Evolutionary conservation across 2,888 invertebrate genomes (phyloP).

Genomic region (Drosophila birchii): DNA sequence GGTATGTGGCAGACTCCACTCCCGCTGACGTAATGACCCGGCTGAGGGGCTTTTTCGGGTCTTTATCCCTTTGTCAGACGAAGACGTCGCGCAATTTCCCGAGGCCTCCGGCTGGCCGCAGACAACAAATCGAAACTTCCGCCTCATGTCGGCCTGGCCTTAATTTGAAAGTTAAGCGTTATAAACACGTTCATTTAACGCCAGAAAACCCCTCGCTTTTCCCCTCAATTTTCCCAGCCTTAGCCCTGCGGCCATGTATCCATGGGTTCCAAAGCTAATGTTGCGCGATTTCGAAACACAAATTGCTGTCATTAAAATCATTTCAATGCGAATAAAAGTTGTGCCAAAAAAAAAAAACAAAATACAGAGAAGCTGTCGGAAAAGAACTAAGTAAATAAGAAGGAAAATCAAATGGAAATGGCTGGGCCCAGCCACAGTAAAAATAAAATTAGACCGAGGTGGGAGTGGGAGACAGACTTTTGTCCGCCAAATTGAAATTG

Average conservation of each 20-base stretch:
- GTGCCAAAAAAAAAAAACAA: constrained; percentile 47
- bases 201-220: neutral
- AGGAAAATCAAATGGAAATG: constrained; percentile 45
- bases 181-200: constrained; percentile 77
- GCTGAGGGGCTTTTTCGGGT: constrained; percentile 41
- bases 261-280: constrained; percentile 69
- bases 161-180: constrained; percentile 80
- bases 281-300: constrained; percentile 78
- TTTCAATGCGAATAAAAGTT: constrained; percentile 73
- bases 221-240: neutral
- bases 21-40: constrained; percentile 65
- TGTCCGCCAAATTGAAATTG: constrained; percentile 43
- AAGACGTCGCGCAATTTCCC: constrained; percentile 59
- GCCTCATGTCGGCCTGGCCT: constrained; percentile 63
- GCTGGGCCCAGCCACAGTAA: constrained; percentile 25
- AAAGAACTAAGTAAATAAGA: constrained; percentile 35
- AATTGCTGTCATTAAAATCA: constrained; percentile 81
- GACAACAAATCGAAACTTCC: constrained; percentile 81
- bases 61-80: constrained; percentile 60
- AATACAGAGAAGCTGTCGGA: neutral
- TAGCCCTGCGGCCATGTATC: constrained; percentile 22
- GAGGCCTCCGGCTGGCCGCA: constrained; percentile 58
- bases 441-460: constrained; percentile 10
- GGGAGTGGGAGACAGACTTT: constrained; percentile 26
- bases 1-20: constrained; percentile 46